Evolutionary conservation across 2,113 vertebrate species (phyloP).

Genomic region (Sphaerodactylus townsendi): DNA sequence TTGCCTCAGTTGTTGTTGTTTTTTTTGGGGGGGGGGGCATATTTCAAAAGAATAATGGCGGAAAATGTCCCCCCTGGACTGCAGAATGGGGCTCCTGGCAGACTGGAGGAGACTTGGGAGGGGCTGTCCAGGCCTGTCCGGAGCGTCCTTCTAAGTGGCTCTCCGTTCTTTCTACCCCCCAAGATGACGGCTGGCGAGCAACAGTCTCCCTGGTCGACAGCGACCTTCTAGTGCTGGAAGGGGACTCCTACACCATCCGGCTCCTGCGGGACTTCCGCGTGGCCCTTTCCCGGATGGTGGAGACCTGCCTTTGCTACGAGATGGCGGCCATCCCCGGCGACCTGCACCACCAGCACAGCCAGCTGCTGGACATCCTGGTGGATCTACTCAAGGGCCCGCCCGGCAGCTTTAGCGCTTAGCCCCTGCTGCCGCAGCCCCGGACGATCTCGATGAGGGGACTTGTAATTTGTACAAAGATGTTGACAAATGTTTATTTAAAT

Average conservation of each 20-base stretch:
- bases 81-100: too few relatives aligned
- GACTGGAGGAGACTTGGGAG: too few relatives aligned
- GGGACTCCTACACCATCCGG: slow-evolving; percentile 80
- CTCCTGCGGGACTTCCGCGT: slow-evolving; percentile 88
- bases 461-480: slow-evolving; percentile 80
- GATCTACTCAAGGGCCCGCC: slow-evolving; percentile 86
- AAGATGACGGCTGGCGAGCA: slow-evolving; percentile 83
- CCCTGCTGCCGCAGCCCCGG: slow-evolving; percentile 55
- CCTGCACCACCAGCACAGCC: slow-evolving; percentile 81
- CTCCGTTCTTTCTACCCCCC: not conserved
- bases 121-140: not conserved
- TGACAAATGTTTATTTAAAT: slow-evolving; percentile 85
- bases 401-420: slow-evolving; percentile 73
- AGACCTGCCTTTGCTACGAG: slow-evolving; percentile 83
- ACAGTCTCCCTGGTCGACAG: slow-evolving; percentile 83
- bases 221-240: slow-evolving; percentile 84
- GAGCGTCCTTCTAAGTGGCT: fast-evolving
- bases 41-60: too few relatives aligned
- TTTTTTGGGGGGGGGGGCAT: too few relatives aligned
- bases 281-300: slow-evolving; percentile 89
- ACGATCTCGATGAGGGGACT: slow-evolving; percentile 62
- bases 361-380: slow-evolving; percentile 86
- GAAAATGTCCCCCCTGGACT: too few relatives aligned
- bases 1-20: too few relatives aligned
- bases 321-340: slow-evolving; percentile 55